Base-by-base conservation (phyloP, 2,888 invertebrate genomes). In the Parthenolecanium corni region DNA sequence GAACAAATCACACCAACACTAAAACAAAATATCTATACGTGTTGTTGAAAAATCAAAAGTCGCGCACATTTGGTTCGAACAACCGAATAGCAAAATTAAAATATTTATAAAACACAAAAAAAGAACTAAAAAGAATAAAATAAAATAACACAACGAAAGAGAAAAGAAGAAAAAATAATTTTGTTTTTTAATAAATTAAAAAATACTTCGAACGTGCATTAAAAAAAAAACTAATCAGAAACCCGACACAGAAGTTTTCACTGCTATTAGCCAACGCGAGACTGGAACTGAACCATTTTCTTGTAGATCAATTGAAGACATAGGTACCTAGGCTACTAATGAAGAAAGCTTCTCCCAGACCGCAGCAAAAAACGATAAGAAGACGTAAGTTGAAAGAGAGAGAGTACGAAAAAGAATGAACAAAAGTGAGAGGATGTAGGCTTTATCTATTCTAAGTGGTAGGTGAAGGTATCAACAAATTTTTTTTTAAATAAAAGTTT, bases 201-300 rank as follows among this genome's bases (percentile, higher is more conserved):
- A 14, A 1, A 18, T 36, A 52, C 53, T 42, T 38, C 54, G n/a
- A 54, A 54, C 38, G 54, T 54, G 42, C 54, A 40, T 54, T 24
- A 54, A 40, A 23, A n/a, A 54, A 54, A 42, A 24, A 42, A 36
- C 2, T 21, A 54, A n/a, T n/a, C n/a, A n/a, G n/a, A 54, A 38
- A 38, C 18, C 54, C 54, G 54, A 54, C 54, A 54, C 54, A 53
- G 38, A 53, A 23, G 24, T 54, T 54, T 54, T 38, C 54, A 54
- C 54, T 40, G 54, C 42, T 54, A 54, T 6, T 42, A 42, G 54
- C 54, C 38, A 54, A 38, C 38, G 54, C 54, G 54, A 54, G 54
- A 54, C 54, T 42, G 42, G 54, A 54, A 54, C 54, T 54, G 54
- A 54, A 54, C 54, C 54, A 54, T 54, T 54, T 54, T 54, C 54